These are phyloP conservation scores for Andrena cerasifolii DNA, from an alignment of 1,140 invertebrate genomes.

Conservation along the genomic window DNA sequence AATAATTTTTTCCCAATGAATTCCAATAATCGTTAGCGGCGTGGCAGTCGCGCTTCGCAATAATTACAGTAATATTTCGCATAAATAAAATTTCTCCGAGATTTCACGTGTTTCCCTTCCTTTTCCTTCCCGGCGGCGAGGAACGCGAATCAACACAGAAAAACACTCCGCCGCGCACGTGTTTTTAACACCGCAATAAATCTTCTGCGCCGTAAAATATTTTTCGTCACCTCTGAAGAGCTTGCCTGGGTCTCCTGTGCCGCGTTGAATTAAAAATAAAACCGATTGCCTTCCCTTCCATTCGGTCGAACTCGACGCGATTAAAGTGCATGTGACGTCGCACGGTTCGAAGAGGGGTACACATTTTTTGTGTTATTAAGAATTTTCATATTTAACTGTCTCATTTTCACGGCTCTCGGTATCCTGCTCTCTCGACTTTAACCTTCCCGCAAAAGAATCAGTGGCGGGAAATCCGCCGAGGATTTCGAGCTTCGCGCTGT, in stretches of 20 bases:
- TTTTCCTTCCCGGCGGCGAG: neutral
- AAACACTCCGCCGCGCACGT: neutral
- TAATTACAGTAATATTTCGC: neutral
- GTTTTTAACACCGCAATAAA: slow-evolving; percentile 25
- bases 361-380: no score
- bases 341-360: no score
- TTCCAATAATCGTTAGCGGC: neutral
- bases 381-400: no score
- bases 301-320: neutral
- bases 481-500: neutral
- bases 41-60: neutral
- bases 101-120: neutral
- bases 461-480: neutral
- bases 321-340: neutral
- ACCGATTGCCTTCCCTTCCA: neutral
- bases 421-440: no score
- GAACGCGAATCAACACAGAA: neutral
- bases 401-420: no score
- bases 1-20: neutral
- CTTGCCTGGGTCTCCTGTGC: neutral
- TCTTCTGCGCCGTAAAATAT: slow-evolving; percentile 21
- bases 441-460: no score
- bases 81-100: no score
- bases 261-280: slow-evolving; percentile 17
- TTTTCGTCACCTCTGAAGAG: slow-evolving; percentile 1